Evolutionary conservation across 2,888 invertebrate species (phyloP).

Genomic region (Copidosoma aretas): DNA sequence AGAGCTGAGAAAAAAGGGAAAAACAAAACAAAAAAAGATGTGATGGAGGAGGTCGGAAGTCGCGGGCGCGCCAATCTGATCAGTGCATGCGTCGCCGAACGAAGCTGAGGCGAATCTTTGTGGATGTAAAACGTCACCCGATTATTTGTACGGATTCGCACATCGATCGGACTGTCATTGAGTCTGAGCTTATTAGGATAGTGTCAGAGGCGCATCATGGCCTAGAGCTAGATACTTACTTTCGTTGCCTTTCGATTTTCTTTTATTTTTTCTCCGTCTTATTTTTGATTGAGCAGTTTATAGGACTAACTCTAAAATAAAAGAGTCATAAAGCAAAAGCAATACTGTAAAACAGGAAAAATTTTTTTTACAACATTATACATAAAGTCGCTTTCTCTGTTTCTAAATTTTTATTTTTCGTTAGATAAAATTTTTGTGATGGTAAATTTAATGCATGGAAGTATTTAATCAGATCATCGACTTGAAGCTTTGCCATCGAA

Average conservation of each 20-base stretch:
- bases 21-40: background rate
- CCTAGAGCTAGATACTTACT: slow-evolving; percentile 56
- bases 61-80: background rate
- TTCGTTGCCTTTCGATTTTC: slow-evolving; percentile 19
- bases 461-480: background rate
- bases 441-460: background rate
- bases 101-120: slow-evolving; percentile 42
- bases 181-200: slow-evolving; percentile 59
- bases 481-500: slow-evolving; percentile 13
- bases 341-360: background rate
- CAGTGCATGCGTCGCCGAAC: slow-evolving; percentile 6
- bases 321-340: too few species aligned
- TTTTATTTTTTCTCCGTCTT: background rate
- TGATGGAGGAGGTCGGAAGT: background rate
- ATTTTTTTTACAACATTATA: too few species aligned
- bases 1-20: background rate
- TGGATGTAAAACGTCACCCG: slow-evolving; percentile 38
- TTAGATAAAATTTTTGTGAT: too few species aligned
- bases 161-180: slow-evolving; percentile 59
- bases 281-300: background rate
- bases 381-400: too few species aligned
- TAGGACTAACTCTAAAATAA: background rate
- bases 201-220: slow-evolving; percentile 57
- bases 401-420: too few species aligned
- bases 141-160: slow-evolving; percentile 60